A percentile compares a stretch with the other conserved stretches of the same genome.
Conservation (phyloP, 2,888 invertebrate species). For the Allacma fusca region DNA sequence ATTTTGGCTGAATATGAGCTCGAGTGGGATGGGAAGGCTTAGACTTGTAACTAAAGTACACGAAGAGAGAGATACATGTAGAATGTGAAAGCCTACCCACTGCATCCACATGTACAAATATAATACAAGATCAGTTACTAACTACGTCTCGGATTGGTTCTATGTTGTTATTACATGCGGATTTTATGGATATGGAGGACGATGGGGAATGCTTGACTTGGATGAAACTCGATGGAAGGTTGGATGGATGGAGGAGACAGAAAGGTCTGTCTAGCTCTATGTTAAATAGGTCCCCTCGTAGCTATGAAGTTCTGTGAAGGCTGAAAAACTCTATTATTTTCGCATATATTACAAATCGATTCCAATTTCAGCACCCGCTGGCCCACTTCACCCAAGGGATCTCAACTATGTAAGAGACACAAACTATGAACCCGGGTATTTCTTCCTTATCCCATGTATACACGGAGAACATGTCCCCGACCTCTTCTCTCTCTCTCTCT, state of each 20-base stretch:
- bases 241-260: slow-evolving; percentile 34
- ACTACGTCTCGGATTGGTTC: background rate
- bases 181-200: slow-evolving; percentile 13
- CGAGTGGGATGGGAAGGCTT: no score
- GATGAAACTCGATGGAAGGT: slow-evolving; percentile 30
- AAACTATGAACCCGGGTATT: slow-evolving; percentile 32
- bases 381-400: slow-evolving; percentile 44
- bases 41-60: background rate
- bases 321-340: slow-evolving; percentile 49
- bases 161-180: background rate
- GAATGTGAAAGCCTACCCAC: background rate
- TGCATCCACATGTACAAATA: background rate
- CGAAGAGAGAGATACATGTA: background rate
- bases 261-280: slow-evolving; percentile 21
- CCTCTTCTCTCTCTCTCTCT: no score
- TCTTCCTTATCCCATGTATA: slow-evolving; percentile 18
- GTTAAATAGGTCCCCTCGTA: slow-evolving; percentile 36
- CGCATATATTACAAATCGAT: slow-evolving; percentile 56
- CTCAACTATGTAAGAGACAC: slow-evolving; percentile 25
- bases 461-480: slow-evolving; percentile 34
- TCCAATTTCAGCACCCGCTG: slow-evolving; percentile 50
- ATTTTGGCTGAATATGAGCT: no score
- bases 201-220: slow-evolving; percentile 13
- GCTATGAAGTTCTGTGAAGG: slow-evolving; percentile 35
- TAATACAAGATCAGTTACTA: slow-evolving; percentile 5